Conservation (phyloP, 2,797 vertebrate genomes). For the Malacoctenus gilli region DNA sequence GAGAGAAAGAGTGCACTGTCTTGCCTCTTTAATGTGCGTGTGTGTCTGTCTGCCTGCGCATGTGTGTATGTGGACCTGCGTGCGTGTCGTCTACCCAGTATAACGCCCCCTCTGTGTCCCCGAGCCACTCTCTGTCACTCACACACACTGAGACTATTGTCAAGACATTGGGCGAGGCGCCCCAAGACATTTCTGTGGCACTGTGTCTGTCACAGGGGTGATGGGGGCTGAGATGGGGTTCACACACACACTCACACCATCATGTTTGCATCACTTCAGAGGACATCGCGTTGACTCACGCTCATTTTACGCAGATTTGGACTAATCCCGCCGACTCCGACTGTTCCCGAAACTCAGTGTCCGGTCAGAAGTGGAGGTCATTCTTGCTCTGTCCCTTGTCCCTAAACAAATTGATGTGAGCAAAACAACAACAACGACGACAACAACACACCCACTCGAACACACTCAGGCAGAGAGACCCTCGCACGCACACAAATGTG, state of each 20-base stretch:
- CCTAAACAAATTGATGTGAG: too few relatives aligned
- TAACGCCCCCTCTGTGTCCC: slow-evolving; percentile 80
- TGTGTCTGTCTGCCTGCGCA: slow-evolving; percentile 13
- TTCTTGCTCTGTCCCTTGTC: too few relatives aligned
- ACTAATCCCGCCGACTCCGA: not conserved
- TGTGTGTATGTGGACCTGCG: slow-evolving; percentile 38
- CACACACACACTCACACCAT: slow-evolving; percentile 34
- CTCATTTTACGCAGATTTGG: slow-evolving; percentile 1
- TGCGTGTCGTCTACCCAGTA: slow-evolving; percentile 69
- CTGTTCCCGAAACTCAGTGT: not conserved
- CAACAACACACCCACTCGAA: too few relatives aligned
- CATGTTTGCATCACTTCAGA: slow-evolving; percentile 27
- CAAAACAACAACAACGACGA: too few relatives aligned
- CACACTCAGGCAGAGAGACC: too few relatives aligned
- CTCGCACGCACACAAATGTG: too few relatives aligned
- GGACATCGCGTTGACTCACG: slow-evolving; percentile 17
- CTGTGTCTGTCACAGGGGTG: slow-evolving; percentile 76
- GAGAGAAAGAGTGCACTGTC: slow-evolving; percentile 82
- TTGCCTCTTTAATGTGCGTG: slow-evolving; percentile 57
- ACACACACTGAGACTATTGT: slow-evolving; percentile 83
- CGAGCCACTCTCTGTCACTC: slow-evolving; percentile 74
- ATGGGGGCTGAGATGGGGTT: slow-evolving; percentile 68
- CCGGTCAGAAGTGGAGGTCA: too few relatives aligned
- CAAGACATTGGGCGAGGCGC: slow-evolving; percentile 69
- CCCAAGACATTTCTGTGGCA: slow-evolving; percentile 77